phyloP scores from a whole-genome alignment of 2,113 vertebrate genomes.

The Sylvietta virens region DNA sequence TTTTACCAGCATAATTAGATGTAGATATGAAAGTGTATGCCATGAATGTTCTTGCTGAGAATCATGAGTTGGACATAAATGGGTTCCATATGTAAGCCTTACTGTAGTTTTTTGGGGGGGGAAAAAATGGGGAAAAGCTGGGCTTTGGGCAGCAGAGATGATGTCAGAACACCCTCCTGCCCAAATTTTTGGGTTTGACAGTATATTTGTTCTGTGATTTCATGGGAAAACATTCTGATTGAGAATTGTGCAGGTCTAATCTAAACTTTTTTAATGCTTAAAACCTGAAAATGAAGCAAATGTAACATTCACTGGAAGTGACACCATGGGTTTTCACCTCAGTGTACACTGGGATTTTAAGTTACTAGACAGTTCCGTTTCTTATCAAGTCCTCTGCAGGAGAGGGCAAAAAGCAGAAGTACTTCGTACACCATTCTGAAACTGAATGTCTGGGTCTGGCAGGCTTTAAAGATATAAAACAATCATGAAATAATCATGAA shows the following conservation, averaged over 20 bases:
- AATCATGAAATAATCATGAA: background rate
- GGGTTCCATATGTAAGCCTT: background rate
- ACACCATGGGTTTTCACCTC: background rate
- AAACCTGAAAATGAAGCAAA: background rate
- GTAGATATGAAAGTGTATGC: background rate
- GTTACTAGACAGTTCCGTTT: background rate
- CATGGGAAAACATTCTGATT: background rate
- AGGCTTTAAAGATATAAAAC: fast-evolving
- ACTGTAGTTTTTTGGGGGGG: background rate
- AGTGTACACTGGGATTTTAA: background rate
- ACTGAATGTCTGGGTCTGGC: background rate
- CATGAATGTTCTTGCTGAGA: background rate
- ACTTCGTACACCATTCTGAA: fast-evolving
- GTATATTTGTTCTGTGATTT: background rate
- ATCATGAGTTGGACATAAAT: background rate
- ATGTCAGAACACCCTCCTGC: background rate
- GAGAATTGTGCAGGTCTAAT: background rate
- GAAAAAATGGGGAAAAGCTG: background rate
- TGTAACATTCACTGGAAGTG: background rate
- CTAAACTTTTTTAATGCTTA: background rate
- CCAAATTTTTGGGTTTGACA: background rate
- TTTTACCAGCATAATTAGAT: background rate
- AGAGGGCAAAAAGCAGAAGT: background rate
- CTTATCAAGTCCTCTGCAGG: background rate
- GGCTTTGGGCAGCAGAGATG: background rate